phyloP scores from a whole-genome alignment of 2,797 vertebrate genomes.

The Pristis pectinata region DNA sequence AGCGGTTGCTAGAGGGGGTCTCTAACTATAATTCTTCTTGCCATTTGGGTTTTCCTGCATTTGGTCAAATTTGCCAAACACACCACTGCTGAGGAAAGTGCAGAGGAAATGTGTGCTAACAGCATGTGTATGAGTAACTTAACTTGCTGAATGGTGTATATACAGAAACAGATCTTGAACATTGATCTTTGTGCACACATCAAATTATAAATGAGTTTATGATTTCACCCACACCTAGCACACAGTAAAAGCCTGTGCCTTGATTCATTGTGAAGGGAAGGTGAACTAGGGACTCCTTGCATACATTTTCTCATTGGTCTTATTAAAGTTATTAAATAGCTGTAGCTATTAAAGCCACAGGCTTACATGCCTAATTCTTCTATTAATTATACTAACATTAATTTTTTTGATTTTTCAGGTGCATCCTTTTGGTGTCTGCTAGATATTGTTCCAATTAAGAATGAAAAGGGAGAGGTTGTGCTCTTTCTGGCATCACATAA shows the following conservation, averaged over 20 bases:
- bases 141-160: not conserved
- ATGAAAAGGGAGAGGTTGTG: constrained; percentile 74
- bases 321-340: not conserved
- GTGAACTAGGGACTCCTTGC: not conserved
- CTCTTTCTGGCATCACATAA: constrained; percentile 74
- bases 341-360: not conserved
- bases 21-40: not conserved
- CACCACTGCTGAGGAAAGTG: no score
- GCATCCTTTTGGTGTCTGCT: constrained; percentile 74
- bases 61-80: constrained; percentile 12
- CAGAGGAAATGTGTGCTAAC: not conserved
- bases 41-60: not conserved
- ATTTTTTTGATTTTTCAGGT: constrained; percentile 51
- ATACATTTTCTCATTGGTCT: not conserved
- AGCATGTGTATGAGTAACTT: not conserved
- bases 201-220: not conserved
- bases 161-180: not conserved
- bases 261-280: not conserved
- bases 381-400: not conserved
- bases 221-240: not conserved
- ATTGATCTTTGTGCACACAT: not conserved
- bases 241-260: not conserved
- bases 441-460: constrained; percentile 55
- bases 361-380: not conserved
- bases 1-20: not conserved